Base-by-base conservation (phyloP, 2,888 invertebrate genomes). In the Drosophila greeni region DNA sequence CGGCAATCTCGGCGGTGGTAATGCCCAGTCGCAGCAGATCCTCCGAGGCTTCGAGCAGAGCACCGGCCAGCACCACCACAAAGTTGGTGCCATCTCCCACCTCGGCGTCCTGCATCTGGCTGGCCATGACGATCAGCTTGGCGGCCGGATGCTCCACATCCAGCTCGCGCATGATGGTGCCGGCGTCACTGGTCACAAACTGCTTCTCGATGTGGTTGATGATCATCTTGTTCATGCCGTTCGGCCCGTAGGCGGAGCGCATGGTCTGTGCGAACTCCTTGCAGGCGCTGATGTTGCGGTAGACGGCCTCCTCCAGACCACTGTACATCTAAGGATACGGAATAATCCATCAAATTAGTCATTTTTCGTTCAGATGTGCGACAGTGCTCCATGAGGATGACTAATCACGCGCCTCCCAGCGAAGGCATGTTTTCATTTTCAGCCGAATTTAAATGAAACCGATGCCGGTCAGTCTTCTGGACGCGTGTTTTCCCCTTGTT, bases 141-240 rank as follows among this genome's bases (percentile, higher is more conserved):
- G 98, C 99, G 37, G 99, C 99, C 37, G 99, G 99, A 89, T 99
- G 99, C 88, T 99, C 97, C 26, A 99, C 95, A 90, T 98, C 97
- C 42, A 98, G 89, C 88, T 98, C 97, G 72, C 95, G 92, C 79
- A 99, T 95, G 70, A 99, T 99, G 0, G 99, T 99, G 1, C 97
- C 99, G 23, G 99, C 99, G 91, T 99, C 99, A 88, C 97, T 99
- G 1, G 99, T 99, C 5, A 99, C 96, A 90, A 99, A 99, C 79
- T 99, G 93, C 87, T 99, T 99, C 86, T 98, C 98, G 75, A 99
- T 92, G 88, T 99, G 98, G 90, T 99, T 99, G 65, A 99, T 99
- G 23, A 99, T 95, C 96, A 99, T 98, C 91, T 99, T 99, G 89
- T 99, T 99, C 96, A 95, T 95, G 77, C 99, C 99, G 90, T 97